A percentile compares a stretch with the other conserved stretches of the same genome.
phyloP scores from a whole-genome alignment of 2,113 vertebrate species.

The Burhinus bistriatus region DNA sequence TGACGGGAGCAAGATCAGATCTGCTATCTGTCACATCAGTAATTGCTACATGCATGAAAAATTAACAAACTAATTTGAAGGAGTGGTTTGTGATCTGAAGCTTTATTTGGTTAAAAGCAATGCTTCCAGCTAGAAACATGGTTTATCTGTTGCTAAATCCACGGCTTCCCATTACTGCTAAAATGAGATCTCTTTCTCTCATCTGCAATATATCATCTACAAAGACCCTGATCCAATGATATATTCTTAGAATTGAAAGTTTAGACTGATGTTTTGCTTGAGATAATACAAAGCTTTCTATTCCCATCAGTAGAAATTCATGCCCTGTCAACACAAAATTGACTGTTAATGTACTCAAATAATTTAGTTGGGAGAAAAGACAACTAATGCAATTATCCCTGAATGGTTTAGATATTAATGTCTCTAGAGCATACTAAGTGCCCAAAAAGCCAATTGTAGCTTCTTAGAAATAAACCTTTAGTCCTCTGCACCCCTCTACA shows the following conservation, averaged over 20 bases:
- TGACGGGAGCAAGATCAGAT: conserved; percentile 4
- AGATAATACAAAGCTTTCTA: conserved; percentile 50
- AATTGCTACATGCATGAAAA: conserved; percentile 42
- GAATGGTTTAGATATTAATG: conserved; percentile 37
- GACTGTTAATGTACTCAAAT: conserved; percentile 51
- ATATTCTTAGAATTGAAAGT: conserved; percentile 6
- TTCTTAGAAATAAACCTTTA: conserved; percentile 53
- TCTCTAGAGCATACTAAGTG: conserved; percentile 26
- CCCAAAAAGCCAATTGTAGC: conserved; percentile 29
- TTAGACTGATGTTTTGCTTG: conserved; percentile 28
- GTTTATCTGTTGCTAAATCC: conserved; percentile 10
- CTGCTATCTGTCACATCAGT: conserved; percentile 24
- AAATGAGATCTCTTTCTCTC: background rate
- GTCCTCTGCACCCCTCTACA: background rate
- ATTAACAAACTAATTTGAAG: conserved; percentile 40
- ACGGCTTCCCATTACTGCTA: background rate
- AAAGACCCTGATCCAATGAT: conserved; percentile 5
- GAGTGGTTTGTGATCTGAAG: background rate
- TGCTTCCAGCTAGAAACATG: background rate
- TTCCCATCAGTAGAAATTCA: conserved; percentile 42
- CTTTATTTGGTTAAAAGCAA: conserved; percentile 6
- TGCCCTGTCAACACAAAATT: conserved; percentile 60
- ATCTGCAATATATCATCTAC: conserved; percentile 5
- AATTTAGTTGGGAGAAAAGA: conserved; percentile 43
- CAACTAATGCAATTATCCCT: conserved; percentile 43